Conservation (phyloP, 2,888 invertebrate species). For the Spicauda simplicius region DNA sequence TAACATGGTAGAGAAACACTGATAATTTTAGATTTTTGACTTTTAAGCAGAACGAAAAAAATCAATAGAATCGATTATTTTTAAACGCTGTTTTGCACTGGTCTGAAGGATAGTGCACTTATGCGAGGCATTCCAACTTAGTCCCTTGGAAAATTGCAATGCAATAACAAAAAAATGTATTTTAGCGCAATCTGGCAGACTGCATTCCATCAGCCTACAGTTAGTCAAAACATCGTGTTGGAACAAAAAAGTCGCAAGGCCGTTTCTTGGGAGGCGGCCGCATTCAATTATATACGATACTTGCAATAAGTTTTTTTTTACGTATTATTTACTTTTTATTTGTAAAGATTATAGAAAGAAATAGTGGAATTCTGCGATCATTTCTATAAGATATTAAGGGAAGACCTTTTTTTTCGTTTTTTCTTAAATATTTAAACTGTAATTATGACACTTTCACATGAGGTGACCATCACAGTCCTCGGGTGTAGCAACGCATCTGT, state of each 20-base stretch:
- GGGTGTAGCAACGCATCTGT: no score
- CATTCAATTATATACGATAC: conserved; percentile 8
- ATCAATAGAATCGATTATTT: no score
- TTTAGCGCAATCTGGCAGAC: conserved; percentile 3
- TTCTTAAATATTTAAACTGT: no score
- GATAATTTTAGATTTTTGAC: no score
- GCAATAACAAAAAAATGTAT: conserved; percentile 8
- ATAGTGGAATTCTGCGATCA: background rate
- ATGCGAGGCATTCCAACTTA: no score
- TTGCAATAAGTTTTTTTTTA: background rate
- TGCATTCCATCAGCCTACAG: conserved; percentile 26
- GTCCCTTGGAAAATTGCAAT: background rate
- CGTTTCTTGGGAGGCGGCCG: conserved; percentile 5
- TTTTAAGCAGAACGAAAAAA: no score
- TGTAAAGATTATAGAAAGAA: background rate
- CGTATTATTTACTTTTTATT: background rate
- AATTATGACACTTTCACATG: no score
- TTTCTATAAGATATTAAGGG: background rate
- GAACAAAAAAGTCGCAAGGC: conserved; percentile 25
- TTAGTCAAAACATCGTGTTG: conserved; percentile 16
- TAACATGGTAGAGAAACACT: no score
- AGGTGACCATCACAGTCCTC: no score
- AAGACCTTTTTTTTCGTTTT: no score
- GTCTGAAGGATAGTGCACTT: no score
- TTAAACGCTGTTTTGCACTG: no score